Percentiles rank a stretch among this genome's conserved stretches.
These are phyloP conservation scores for Brotogeris chrysoptera DNA, from an alignment of 2,797 vertebrate species.

Conservation along the genomic window DNA sequence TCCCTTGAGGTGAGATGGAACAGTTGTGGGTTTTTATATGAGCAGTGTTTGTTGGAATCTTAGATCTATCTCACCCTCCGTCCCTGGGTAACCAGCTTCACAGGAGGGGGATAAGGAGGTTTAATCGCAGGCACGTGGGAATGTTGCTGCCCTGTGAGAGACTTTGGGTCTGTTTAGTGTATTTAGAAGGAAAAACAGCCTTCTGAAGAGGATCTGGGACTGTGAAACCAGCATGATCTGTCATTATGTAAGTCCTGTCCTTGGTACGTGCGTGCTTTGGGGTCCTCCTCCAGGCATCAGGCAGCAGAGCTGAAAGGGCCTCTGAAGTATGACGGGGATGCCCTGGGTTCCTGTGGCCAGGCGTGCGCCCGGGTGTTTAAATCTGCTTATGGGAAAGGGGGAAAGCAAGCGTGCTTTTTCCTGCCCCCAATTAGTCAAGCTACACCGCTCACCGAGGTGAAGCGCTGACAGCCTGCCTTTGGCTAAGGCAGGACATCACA, in stretches of 20 bases:
- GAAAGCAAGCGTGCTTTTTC: accelerated
- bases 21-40: neutral
- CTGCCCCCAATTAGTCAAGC: accelerated
- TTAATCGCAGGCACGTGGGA: neutral
- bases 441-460: accelerated
- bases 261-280: neutral
- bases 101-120: accelerated
- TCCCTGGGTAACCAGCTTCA: neutral
- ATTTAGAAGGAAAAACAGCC: neutral
- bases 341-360: neutral
- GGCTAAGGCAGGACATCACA: neutral
- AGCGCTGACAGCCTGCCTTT: neutral
- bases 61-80: accelerated
- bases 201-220: neutral
- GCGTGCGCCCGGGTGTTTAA: neutral
- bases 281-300: neutral
- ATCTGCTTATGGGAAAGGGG: neutral
- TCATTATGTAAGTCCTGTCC: neutral
- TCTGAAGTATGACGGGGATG: neutral
- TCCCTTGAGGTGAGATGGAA: neutral
- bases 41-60: neutral
- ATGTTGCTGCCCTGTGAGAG: neutral
- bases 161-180: neutral
- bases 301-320: neutral
- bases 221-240: neutral